These are phyloP conservation scores for Antechinus flavipes DNA, from an alignment of 2,113 vertebrate species.

Conservation along the genomic window DNA sequence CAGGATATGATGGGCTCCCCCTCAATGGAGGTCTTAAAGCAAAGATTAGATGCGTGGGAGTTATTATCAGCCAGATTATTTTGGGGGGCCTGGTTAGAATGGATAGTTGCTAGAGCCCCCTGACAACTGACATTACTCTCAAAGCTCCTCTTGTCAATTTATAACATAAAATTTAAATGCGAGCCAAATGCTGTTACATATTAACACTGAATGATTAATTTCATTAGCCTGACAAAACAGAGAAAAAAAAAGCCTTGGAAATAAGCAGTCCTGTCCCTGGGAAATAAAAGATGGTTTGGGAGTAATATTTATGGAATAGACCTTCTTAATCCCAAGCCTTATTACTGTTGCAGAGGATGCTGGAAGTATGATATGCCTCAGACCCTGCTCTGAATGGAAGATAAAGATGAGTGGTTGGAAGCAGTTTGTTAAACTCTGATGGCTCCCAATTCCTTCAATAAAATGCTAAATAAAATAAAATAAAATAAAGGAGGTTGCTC, in stretches of 20 bases:
- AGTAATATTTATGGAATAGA: background rate
- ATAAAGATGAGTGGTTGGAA: background rate
- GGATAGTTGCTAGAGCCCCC: background rate
- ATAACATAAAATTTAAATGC: background rate
- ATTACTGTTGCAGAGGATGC: background rate
- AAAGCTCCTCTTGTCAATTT: background rate
- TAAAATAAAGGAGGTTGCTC: constrained; percentile 53
- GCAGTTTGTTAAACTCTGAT: constrained; percentile 15
- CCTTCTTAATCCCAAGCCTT: background rate
- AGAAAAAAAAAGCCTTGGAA: background rate
- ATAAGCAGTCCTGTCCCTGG: background rate
- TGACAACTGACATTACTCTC: background rate
- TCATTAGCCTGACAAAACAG: background rate
- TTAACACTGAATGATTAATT: background rate
- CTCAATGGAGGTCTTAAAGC: background rate
- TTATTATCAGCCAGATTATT: background rate
- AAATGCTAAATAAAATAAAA: background rate
- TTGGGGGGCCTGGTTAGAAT: background rate
- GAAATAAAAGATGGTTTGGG: background rate
- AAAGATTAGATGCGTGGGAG: background rate
- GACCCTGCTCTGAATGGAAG: constrained; percentile 24
- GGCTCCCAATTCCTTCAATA: too few species aligned
- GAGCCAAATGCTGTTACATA: background rate
- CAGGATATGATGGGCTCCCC: background rate
- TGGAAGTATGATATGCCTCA: background rate